Evolutionary conservation across 1,140 invertebrate species (phyloP).

Genomic region (Pseudomyrmex dendroicus): DNA sequence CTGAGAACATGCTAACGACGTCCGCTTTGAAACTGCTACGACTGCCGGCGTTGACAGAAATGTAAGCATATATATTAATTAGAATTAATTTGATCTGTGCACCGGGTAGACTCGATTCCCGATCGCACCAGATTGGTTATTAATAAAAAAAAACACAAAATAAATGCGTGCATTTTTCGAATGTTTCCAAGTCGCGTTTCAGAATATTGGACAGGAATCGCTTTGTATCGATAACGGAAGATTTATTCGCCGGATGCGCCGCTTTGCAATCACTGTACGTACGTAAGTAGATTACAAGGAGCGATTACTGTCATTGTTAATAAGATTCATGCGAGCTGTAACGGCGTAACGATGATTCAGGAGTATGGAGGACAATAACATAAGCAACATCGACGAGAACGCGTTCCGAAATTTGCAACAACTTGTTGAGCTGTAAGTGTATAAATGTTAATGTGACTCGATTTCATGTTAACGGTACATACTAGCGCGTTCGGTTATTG

Average conservation of each 20-base stretch:
- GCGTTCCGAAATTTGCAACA: slow-evolving; percentile 83
- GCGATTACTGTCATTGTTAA: slow-evolving; percentile 60
- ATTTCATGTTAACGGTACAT: slow-evolving; percentile 31
- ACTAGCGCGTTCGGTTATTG: slow-evolving; percentile 3
- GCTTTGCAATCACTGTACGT: slow-evolving; percentile 70
- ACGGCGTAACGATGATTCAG: slow-evolving; percentile 79
- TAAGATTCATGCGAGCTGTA: slow-evolving; percentile 65
- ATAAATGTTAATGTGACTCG: slow-evolving; percentile 43
- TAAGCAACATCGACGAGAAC: slow-evolving; percentile 82
- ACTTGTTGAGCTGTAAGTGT: slow-evolving; percentile 86
- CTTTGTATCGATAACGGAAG: slow-evolving; percentile 76
- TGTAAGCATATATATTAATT: slow-evolving; percentile 83
- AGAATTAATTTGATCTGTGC: too few species aligned
- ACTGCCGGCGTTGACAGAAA: slow-evolving; percentile 83
- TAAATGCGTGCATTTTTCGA: background rate
- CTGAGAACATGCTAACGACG: slow-evolving; percentile 81
- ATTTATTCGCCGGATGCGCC: slow-evolving; percentile 78
- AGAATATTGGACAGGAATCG: slow-evolving; percentile 79
- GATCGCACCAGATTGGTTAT: slow-evolving; percentile 54
- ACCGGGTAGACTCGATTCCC: too few species aligned
- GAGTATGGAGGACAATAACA: slow-evolving; percentile 83
- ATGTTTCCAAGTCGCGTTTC: slow-evolving; percentile 53
- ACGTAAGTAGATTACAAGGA: slow-evolving; percentile 61
- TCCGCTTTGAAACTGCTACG: slow-evolving; percentile 82
- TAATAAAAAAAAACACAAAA: background rate